Base-by-base conservation (phyloP, 1,140 invertebrate species). In the Chrysomallon squamiferum region DNA sequence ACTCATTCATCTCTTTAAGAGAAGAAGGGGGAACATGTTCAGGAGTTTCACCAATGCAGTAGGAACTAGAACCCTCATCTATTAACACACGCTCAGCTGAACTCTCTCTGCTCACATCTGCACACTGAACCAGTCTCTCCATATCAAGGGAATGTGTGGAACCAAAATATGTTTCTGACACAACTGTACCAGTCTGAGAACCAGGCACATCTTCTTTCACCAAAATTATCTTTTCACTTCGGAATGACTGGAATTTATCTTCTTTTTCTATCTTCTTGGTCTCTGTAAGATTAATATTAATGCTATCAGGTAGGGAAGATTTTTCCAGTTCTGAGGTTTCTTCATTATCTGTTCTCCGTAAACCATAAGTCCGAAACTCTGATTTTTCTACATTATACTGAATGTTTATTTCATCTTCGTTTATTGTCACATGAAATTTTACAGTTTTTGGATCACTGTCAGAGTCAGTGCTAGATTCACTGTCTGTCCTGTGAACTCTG, bases 321-420 rank as follows among this genome's bases (percentile, higher is more conserved):
- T 33, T 25, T 33, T 59, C 62, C n/a, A 20, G 57, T 35, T 70
- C 56, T 33, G 58, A 32, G 27, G 54, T 47, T 22, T 29, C 60
- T 30, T 62, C 41, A 3, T 47, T 49, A 50, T 38, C 66, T 30
- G 54, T 59, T 61, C 63, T 70, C 47, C 68, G 54, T 18, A 80
- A 47, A 2, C 69, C 45, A 63, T 73, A 76, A n/a, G 76, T 77
- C 60, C 71, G 79, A 62, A 77, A 77, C 54, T 80, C 77, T 32
- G 75, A 76, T 27, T 70, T 76, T 32, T 77, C 75, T 43, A 80
- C 74, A 74, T 79, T 80, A 49, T 80, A 80, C 22, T 68, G 43
- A 45, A 80, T 69, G 54, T 76, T 76, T 13, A 75, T 76, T 57
- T 76, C 70, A 45, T 77, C 71, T 64, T 77, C 71, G 65, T 77